Conservation (phyloP, 2,888 invertebrate species). For the Campopleginae sp. region DNA sequence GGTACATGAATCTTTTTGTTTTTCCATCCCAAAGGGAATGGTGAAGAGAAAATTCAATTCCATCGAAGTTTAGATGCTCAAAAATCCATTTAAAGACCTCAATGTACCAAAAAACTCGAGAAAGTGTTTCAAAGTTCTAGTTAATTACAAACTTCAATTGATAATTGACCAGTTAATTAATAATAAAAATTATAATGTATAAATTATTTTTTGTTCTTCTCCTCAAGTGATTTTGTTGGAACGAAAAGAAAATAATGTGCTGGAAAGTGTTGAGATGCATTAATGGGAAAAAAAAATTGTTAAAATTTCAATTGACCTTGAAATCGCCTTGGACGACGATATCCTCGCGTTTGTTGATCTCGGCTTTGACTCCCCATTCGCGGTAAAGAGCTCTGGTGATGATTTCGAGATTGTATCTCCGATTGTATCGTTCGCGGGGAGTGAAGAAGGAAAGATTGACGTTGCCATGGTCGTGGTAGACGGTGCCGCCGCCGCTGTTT, state of each 20-base stretch:
- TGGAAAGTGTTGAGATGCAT: not conserved
- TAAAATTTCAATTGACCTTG: constrained; percentile 86
- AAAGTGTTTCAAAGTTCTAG: too few species aligned
- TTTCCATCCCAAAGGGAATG: too few species aligned
- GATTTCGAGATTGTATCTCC: constrained; percentile 94
- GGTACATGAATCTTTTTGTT: too few species aligned
- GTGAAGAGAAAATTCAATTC: too few species aligned
- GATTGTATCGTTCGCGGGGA: constrained; percentile 91
- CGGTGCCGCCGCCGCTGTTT: constrained; percentile 98
- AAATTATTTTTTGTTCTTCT: not conserved
- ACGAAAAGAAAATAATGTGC: not conserved
- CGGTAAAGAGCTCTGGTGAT: constrained; percentile 93
- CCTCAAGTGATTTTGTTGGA: not conserved
- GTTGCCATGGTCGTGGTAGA: constrained; percentile 98
- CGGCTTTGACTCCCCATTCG: constrained; percentile 91
- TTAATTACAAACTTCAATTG: too few species aligned
- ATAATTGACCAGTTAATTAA: too few species aligned
- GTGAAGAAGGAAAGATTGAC: constrained; percentile 97
- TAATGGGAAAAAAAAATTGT: not conserved
- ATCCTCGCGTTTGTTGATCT: constrained; percentile 94
- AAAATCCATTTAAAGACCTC: too few species aligned
- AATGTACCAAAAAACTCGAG: too few species aligned
- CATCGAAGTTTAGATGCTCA: too few species aligned
- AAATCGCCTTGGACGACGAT: constrained; percentile 91
- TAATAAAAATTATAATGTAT: not conserved